Evolutionary conservation across 2,888 invertebrate genomes (phyloP).

Genomic region (Parochlus steinenii): DNA sequence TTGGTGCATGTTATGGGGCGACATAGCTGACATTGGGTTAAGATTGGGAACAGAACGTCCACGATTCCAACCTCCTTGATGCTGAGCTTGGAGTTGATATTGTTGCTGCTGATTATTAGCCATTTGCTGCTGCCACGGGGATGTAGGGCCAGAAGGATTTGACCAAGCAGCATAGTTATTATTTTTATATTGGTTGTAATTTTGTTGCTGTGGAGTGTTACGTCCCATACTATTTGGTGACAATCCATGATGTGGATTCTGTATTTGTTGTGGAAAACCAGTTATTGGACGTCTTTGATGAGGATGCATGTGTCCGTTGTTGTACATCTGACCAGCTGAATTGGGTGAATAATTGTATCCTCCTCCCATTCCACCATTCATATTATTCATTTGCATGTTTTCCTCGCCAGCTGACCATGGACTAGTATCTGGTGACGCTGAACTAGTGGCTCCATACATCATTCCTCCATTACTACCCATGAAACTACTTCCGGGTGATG

Average conservation of each 20-base stretch:
- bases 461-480: neutral
- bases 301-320: slow-evolving; percentile 12
- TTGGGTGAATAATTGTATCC: slow-evolving; percentile 10
- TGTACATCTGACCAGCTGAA: too few species aligned
- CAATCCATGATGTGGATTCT: slow-evolving; percentile 15
- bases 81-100: slow-evolving; percentile 7
- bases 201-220: slow-evolving; percentile 13
- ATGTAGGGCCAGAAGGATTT: slow-evolving; percentile 14
- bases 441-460: neutral
- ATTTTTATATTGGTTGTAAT: slow-evolving; percentile 14
- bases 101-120: slow-evolving; percentile 12
- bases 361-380: neutral
- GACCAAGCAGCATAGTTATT: slow-evolving; percentile 17
- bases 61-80: slow-evolving; percentile 30
- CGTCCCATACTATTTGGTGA: slow-evolving; percentile 16
- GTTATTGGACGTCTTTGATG: slow-evolving; percentile 10
- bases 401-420: slow-evolving; percentile 11
- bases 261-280: too few species aligned
- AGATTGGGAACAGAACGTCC: slow-evolving; percentile 38
- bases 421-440: neutral
- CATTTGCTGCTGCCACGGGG: slow-evolving; percentile 12
- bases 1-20: slow-evolving; percentile 2
- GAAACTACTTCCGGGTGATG: neutral
- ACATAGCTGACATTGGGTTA: slow-evolving; percentile 25
- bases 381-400: too few species aligned